phyloP scores from a whole-genome alignment of 2,113 vertebrate species.

The Eptatretus burgeri region DNA sequence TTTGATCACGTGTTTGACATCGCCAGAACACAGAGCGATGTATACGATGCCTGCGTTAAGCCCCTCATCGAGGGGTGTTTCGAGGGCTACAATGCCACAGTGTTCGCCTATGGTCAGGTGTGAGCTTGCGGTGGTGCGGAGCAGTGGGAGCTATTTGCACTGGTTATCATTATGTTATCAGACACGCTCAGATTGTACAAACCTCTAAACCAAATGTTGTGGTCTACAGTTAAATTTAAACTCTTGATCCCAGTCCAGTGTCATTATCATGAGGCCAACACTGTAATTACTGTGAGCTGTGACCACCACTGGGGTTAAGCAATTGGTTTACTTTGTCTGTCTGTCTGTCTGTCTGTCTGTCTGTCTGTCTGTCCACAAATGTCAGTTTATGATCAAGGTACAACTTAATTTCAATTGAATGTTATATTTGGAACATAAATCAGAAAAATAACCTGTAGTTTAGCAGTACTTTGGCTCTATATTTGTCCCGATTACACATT shows the following conservation, averaged over 20 bases:
- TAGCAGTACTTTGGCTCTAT: too few species aligned
- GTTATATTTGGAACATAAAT: too few species aligned
- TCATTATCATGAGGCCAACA: neutral
- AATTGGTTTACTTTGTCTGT: too few species aligned
- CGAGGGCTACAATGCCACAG: constrained; percentile 84
- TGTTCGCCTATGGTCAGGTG: constrained; percentile 88
- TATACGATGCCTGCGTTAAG: constrained; percentile 57
- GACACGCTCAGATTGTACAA: neutral
- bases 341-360: too few species aligned
- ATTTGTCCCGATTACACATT: too few species aligned
- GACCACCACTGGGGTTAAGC: too few species aligned
- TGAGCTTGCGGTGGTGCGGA: constrained; percentile 11
- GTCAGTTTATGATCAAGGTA: too few species aligned
- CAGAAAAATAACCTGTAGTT: too few species aligned
- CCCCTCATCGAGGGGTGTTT: constrained; percentile 81
- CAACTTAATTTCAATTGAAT: too few species aligned
- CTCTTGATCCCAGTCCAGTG: neutral
- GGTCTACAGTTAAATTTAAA: neutral
- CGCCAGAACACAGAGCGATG: constrained; percentile 42
- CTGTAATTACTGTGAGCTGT: too few species aligned
- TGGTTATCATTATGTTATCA: neutral
- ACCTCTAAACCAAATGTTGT: neutral
- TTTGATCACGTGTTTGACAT: constrained; percentile 82
- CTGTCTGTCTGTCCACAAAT: too few species aligned
- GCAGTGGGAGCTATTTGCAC: neutral